Conservation (phyloP, 1,140 invertebrate species). For the Penaeus indicus region DNA sequence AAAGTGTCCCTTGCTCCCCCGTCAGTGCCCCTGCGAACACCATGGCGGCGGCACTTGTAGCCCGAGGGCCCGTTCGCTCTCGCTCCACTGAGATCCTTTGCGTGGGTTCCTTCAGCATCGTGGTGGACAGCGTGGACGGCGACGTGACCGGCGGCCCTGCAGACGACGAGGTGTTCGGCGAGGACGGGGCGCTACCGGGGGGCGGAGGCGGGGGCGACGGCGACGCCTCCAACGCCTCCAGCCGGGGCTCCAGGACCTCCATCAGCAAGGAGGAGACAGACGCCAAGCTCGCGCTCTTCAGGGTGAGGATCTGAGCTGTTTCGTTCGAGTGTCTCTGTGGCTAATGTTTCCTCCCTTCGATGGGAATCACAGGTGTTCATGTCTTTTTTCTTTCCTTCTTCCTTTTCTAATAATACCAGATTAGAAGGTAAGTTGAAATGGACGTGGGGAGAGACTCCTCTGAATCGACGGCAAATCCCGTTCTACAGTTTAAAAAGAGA, state of each 20-base stretch:
- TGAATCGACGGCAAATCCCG: too few species aligned
- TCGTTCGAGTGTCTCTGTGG: too few species aligned
- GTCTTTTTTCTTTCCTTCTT: too few species aligned
- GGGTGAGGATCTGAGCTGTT: conserved; percentile 23
- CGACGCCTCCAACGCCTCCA: conserved; percentile 57
- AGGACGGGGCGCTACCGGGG: conserved; percentile 17
- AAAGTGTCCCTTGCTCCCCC: not conserved
- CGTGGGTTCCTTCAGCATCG: conserved; percentile 58
- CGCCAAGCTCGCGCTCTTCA: conserved; percentile 56
- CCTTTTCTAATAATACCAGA: too few species aligned
- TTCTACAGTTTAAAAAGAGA: too few species aligned
- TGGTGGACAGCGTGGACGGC: conserved; percentile 60
- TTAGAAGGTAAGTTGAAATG: too few species aligned
- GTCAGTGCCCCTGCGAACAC: conserved; percentile 30
- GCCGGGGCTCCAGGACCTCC: conserved; percentile 56
- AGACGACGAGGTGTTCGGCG: conserved; percentile 55
- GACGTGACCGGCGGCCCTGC: conserved; percentile 52
- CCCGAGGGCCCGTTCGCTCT: conserved; percentile 52
- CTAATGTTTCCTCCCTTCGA: too few species aligned
- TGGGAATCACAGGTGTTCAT: too few species aligned
- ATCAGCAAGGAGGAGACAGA: conserved; percentile 54
- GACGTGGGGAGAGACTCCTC: too few species aligned
- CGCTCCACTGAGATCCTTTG: conserved; percentile 58
- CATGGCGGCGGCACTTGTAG: conserved; percentile 54
- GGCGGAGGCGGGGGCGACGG: conserved; percentile 30